Evolutionary conservation across 2,113 vertebrate genomes (phyloP), one percentile per base, ranked within the genome.

Genomic region (Phoenicopterus ruber): DNA sequence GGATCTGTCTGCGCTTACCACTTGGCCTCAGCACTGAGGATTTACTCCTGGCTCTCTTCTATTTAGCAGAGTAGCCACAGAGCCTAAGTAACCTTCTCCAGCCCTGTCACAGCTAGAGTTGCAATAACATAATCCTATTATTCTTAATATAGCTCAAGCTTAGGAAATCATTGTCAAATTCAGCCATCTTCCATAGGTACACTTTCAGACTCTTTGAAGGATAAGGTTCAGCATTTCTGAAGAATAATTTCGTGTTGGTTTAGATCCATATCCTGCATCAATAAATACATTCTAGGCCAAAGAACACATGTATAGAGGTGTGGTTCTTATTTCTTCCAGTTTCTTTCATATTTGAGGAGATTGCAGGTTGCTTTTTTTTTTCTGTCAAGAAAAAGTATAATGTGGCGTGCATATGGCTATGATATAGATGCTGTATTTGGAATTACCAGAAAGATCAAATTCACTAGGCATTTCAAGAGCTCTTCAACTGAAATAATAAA

Each of bases 71-170:
- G 38, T 80, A 92, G 82, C 71, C 79, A 82, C 49, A 40, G 76
- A 50, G 77, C 66, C 67, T 83, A 66, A 70, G 80, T 88, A 90
- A 90, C 88, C 61, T 96, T 79, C 78, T 85, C 61, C 59, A 92
- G 88, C 31, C 76, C 72, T 77, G 24, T 88, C 86, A 86, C 50
- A 81, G 72, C 59, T 83, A 55, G 50, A 81, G 38, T 19, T 77
- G 22, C 92, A 94, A 91, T 90, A 85, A 76, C 59, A 67, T 91
- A 95, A 82, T 90, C 66, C 57, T 94, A 88, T 88, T 92, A 88
- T 87, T 93, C 47, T 69, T 86, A 74, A 92, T 95, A 82, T 63
- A 96, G 77, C 81, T 67, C 38, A 84, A 11, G 47, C 67, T 91
- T 55, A 78, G 47, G 47, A 69, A 63, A 74, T 84, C 42, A 42